phyloP scores from a whole-genome alignment of 2,113 vertebrate genomes.

The Erythrolamprus reginae region DNA sequence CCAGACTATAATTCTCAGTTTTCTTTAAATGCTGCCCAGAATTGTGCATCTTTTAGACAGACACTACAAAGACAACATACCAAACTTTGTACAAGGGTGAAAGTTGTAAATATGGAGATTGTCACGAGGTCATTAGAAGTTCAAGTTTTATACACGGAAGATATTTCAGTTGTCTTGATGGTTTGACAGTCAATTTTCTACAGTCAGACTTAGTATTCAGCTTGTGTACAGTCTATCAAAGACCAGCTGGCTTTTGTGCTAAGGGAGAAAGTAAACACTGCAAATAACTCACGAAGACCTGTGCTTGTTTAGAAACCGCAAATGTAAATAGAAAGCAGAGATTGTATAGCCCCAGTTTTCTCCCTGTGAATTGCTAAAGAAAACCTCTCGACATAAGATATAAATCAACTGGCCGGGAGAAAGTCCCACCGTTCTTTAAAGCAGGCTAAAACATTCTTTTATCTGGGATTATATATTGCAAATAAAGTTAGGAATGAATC shows the following conservation, averaged over 20 bases:
- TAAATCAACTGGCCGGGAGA: neutral
- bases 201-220: neutral
- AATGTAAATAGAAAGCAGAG: neutral
- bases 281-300: neutral
- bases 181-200: neutral
- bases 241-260: neutral
- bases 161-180: neutral
- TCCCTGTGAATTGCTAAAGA: neutral
- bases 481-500: neutral
- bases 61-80: neutral
- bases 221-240: neutral
- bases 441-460: neutral
- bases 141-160: neutral
- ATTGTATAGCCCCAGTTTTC: neutral
- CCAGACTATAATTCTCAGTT: neutral
- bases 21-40: neutral
- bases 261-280: constrained; percentile 1
- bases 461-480: neutral
- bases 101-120: neutral
- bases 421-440: neutral
- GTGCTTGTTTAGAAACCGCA: neutral
- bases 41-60: neutral
- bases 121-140: neutral
- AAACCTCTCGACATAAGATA: neutral
- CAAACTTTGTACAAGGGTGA: neutral